Evolutionary conservation across 2,797 vertebrate genomes (phyloP).

Genomic region (Chromobotia macracanthus): DNA sequence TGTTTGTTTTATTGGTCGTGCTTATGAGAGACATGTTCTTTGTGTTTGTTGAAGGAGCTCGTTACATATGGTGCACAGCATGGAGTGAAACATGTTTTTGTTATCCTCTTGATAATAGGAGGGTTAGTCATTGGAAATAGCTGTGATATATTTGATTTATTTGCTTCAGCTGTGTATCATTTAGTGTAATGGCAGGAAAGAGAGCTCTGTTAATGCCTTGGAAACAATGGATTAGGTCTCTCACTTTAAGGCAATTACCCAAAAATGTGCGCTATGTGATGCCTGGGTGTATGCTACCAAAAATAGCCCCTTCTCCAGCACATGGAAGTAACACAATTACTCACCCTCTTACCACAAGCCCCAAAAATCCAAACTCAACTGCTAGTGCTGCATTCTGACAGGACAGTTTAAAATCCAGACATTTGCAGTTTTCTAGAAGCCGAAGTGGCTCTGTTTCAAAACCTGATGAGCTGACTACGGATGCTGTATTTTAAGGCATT

Average conservation of each 20-base stretch:
- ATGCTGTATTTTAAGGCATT: not conserved
- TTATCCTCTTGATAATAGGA: conserved; percentile 45
- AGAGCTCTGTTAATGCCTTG: conserved; percentile 58
- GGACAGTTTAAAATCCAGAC: not conserved
- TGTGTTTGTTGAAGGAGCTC: conserved; percentile 20
- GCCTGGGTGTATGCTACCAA: conserved; percentile 54
- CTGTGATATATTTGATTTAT: conserved; percentile 60
- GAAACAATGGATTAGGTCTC: conserved; percentile 66
- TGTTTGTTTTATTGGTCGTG: conserved; percentile 24
- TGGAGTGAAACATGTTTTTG: conserved; percentile 30
- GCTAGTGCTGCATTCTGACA: conserved; percentile 44
- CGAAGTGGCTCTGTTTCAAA: not conserved
- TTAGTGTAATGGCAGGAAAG: conserved; percentile 60
- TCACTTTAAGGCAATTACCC: conserved; percentile 62
- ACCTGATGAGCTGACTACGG: not conserved
- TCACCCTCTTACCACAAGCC: conserved; percentile 43
- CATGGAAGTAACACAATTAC: conserved; percentile 48
- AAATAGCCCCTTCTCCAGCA: conserved; percentile 61
- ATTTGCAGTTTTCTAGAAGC: not conserved
- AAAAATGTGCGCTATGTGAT: conserved; percentile 63
- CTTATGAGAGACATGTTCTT: conserved; percentile 26
- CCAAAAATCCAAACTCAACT: conserved; percentile 16
- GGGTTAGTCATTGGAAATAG: conserved; percentile 35
- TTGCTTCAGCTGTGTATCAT: conserved; percentile 59
- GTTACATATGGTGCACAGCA: conserved; percentile 43